Conservation (phyloP, 2,113 vertebrate genomes). For the Sorex araneus region DNA sequence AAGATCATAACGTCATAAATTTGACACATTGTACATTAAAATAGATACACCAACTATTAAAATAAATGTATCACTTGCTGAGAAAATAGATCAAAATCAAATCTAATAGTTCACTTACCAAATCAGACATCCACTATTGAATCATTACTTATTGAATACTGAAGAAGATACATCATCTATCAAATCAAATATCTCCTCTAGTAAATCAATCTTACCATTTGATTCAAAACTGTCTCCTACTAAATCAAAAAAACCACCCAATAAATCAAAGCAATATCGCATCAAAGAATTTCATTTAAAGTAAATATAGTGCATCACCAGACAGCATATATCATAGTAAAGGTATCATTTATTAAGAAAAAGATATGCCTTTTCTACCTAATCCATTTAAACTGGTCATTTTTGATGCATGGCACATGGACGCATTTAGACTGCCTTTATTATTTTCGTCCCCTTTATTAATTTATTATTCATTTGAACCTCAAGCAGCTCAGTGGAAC, state of each 20-base stretch:
- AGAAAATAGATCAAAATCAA: constrained; percentile 90
- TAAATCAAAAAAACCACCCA: constrained; percentile 87
- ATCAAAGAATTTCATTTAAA: constrained; percentile 86
- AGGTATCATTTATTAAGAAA: constrained; percentile 83
- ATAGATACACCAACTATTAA: constrained; percentile 89
- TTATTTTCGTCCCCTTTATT: no score
- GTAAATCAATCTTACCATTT: constrained; percentile 88
- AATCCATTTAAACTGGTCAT: constrained; percentile 18
- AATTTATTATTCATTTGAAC: no score
- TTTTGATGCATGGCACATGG: constrained; percentile 11
- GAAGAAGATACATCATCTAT: constrained; percentile 88
- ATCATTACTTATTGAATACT: constrained; percentile 88
- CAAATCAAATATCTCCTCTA: constrained; percentile 86
- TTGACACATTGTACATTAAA: constrained; percentile 87
- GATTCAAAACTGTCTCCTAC: constrained; percentile 83
- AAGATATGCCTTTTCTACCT: constrained; percentile 72
- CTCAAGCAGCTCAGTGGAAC: no score
- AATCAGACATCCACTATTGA: constrained; percentile 88
- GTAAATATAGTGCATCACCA: constrained; percentile 80
- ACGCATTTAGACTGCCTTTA: constrained; percentile 17
- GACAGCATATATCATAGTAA: constrained; percentile 78
- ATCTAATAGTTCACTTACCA: constrained; percentile 88
- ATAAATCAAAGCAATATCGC: constrained; percentile 85
- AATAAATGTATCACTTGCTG: constrained; percentile 88
- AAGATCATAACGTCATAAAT: constrained; percentile 80